These are phyloP conservation scores for Trichechus manatus DNA, from an alignment of 2,113 vertebrate genomes.

Conservation along the genomic window DNA sequence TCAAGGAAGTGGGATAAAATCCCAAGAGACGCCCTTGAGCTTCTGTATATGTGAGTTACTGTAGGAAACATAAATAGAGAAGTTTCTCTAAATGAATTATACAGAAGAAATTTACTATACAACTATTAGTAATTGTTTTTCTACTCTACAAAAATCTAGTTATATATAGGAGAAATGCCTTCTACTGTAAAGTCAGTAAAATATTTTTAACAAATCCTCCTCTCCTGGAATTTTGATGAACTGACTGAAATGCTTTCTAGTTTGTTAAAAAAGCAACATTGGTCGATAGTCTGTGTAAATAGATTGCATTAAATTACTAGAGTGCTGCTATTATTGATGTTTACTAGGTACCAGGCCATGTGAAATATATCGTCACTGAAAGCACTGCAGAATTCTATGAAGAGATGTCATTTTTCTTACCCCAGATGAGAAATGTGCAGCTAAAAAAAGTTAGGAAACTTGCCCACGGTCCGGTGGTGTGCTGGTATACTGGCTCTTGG, in stretches of 20 bases:
- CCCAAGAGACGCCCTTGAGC: neutral
- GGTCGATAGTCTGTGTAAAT: neutral
- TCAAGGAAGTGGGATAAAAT: neutral
- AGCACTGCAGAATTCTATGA: neutral
- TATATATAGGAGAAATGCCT: conserved; percentile 34
- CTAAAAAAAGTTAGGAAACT: neutral
- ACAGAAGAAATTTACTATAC: conserved; percentile 40
- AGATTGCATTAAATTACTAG: neutral
- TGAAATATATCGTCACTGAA: conserved; percentile 29
- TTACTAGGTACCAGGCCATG: neutral
- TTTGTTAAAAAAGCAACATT: conserved; percentile 43
- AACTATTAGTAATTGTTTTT: conserved; percentile 17
- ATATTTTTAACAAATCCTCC: conserved; percentile 23
- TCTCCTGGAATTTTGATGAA: conserved; percentile 28
- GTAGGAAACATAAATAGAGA: neutral
- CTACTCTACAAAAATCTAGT: conserved; percentile 36
- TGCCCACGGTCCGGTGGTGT: neutral
- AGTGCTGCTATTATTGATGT: neutral
- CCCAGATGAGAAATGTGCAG: neutral
- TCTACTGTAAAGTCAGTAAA: conserved; percentile 5
- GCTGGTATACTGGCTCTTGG: neutral
- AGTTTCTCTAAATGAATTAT: neutral
- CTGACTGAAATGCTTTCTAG: conserved; percentile 39
- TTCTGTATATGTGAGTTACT: neutral
- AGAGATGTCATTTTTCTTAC: neutral